These are phyloP conservation scores for Rhombomys opimus DNA, from an alignment of 2,113 vertebrate genomes.

Conservation along the genomic window DNA sequence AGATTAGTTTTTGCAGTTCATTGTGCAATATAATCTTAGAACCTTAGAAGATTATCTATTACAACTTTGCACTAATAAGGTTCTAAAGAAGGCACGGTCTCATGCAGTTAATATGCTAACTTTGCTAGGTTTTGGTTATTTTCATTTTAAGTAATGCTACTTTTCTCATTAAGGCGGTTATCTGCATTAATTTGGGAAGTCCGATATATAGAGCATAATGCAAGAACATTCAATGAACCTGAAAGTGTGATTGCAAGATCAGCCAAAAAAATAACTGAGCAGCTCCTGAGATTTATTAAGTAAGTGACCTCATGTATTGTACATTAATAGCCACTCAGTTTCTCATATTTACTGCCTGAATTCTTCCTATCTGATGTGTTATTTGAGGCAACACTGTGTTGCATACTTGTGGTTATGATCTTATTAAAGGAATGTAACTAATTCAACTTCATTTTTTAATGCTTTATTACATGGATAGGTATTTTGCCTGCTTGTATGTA, in stretches of 20 bases:
- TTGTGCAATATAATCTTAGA: not conserved
- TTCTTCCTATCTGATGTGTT: not conserved
- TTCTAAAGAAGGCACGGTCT: not conserved
- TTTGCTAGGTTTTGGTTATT: not conserved
- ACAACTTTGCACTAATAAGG: not conserved
- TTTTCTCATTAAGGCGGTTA: constrained; percentile 89
- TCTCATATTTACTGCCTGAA: not conserved
- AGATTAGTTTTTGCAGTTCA: not conserved
- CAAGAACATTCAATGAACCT: constrained; percentile 97
- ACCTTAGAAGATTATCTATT: not conserved
- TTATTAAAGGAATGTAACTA: not conserved
- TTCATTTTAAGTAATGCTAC: constrained; percentile 18
- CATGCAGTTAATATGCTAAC: not conserved
- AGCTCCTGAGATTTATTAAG: constrained; percentile 96
- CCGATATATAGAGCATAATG: constrained; percentile 95
- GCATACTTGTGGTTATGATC: not conserved
- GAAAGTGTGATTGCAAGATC: constrained; percentile 96
- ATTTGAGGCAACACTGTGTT: constrained; percentile 12
- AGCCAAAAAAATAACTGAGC: constrained; percentile 95
- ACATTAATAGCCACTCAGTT: not conserved
- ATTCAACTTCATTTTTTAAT: not conserved
- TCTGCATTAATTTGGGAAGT: constrained; percentile 98
- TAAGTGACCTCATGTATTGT: constrained; percentile 82
- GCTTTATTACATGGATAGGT: not conserved
- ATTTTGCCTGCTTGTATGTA: not conserved